Percentiles rank a stretch among this genome's conserved stretches.
These are phyloP conservation scores for Allobates femoralis DNA, from an alignment of 2,797 vertebrate genomes.

Conservation along the genomic window DNA sequence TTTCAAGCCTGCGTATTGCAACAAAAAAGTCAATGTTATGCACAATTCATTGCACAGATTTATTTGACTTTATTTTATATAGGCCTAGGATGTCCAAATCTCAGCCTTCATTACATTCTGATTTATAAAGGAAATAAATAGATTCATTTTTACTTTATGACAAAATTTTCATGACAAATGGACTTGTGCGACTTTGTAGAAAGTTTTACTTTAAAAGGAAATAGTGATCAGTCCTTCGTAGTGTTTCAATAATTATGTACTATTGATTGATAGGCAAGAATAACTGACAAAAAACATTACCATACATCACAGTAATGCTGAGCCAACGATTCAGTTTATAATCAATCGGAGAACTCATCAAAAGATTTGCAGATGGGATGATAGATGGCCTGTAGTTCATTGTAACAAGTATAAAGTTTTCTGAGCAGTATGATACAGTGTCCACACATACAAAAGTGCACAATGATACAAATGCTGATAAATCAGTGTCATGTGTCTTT, in stretches of 20 bases:
- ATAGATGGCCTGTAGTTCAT: conserved; percentile 35
- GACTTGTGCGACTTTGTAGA: conserved; percentile 32
- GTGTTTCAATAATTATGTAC: conserved; percentile 51
- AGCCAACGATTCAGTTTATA: conserved; percentile 53
- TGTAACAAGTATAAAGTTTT: conserved; percentile 17
- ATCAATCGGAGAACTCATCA: conserved; percentile 49
- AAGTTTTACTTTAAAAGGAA: conserved; percentile 53
- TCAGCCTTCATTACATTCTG: conserved; percentile 15
- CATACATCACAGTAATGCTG: conserved; percentile 60
- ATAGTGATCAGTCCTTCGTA: conserved; percentile 59
- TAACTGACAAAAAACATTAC: conserved; percentile 54
- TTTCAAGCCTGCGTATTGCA: not conserved
- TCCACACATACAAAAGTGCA: not conserved
- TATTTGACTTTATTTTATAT: conserved; percentile 18
- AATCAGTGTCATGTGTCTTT: not conserved
- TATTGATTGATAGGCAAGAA: conserved; percentile 59
- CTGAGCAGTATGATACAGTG: not conserved
- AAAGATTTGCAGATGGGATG: conserved; percentile 38
- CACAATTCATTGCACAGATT: conserved; percentile 8
- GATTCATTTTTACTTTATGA: conserved; percentile 31
- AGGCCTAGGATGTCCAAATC: conserved; percentile 12
- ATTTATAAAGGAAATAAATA: conserved; percentile 41
- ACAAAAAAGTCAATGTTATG: not conserved
- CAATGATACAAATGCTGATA: not conserved
- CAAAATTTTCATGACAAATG: conserved; percentile 53